Percentiles rank a stretch among this genome's conserved stretches.
phyloP scores from a whole-genome alignment of 1,140 invertebrate genomes.

The Dendrolimus kikuchii region DNA sequence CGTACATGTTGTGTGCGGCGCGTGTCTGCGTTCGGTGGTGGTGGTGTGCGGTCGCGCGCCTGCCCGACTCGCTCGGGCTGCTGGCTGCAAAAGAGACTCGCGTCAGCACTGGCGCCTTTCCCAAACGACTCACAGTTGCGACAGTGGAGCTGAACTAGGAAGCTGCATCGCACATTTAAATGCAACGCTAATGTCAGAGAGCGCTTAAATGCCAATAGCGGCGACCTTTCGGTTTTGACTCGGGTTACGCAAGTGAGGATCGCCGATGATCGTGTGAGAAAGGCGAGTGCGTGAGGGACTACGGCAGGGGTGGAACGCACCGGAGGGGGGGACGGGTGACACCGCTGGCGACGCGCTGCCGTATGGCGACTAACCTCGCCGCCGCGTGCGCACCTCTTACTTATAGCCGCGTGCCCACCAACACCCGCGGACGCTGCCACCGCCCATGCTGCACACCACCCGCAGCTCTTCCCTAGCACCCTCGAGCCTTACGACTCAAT shows the following conservation, averaged over 20 bases:
- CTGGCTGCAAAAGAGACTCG: constrained; percentile 62
- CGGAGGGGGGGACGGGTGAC: constrained; percentile 37
- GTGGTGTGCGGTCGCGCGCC: constrained; percentile 23
- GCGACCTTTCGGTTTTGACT: constrained; percentile 63
- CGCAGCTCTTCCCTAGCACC: no score
- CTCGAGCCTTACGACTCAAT: no score
- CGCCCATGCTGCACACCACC: background rate
- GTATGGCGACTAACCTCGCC: constrained; percentile 65
- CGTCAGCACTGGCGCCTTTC: constrained; percentile 63
- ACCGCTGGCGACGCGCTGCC: constrained; percentile 55
- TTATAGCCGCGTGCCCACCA: constrained; percentile 57
- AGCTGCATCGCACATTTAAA: constrained; percentile 67
- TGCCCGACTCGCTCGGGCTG: constrained; percentile 43
- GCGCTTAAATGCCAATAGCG: constrained; percentile 68
- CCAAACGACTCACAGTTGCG: constrained; percentile 61
- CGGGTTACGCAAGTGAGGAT: constrained; percentile 62
- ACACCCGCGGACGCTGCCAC: constrained; percentile 6
- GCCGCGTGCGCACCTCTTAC: constrained; percentile 55
- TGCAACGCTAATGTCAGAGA: constrained; percentile 69
- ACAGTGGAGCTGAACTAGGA: constrained; percentile 64
- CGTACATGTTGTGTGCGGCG: constrained; percentile 34
- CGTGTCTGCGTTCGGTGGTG: constrained; percentile 15
- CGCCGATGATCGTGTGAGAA: constrained; percentile 57
- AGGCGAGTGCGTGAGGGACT: constrained; percentile 44
- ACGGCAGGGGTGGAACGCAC: constrained; percentile 37